Evolutionary conservation across 2,888 invertebrate species (phyloP), one percentile per base, ranked within the genome.

Genomic region (Leucoptera coffeella): DNA sequence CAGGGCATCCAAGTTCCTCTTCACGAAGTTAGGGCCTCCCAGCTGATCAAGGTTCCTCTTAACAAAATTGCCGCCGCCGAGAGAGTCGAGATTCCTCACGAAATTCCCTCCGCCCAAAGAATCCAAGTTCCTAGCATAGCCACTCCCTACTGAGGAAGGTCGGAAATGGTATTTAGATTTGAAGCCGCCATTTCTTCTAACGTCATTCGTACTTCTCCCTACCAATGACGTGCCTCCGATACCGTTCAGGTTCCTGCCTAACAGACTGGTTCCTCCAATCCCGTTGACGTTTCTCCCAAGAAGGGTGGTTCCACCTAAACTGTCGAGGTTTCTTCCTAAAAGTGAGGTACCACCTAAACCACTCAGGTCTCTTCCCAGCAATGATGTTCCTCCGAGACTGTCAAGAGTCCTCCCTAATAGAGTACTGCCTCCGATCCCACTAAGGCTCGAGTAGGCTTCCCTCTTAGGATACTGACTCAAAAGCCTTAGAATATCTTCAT

Each of bases 41-140:
- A 65, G 40, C 17, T 55, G 43, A 32, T 61, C 54, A 13, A 61
- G 38, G 32, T 59, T 43, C 14, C 24, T 24, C 25, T 71, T 52
- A 5, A 69, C 55, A 12, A 73, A 52, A 43, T 75, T 73, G 11
- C 64, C 65, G 2, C 73, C 73, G 3, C 75, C 74, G 4, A 75
- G 46, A 2, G 65, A 56, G 36, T 74, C 73, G 25, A 73, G 39
- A 35, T 56, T 59, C 7, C 64, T 46, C 3, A 64, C 57, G n/a
- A 69, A 43, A 35, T 64, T 65, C 8, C 57, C 58, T 2, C 69
- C 71, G 2, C 69, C 69, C 31, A 67, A 32, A 1, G 61, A 54
- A 32, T 69, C 64, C 25, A 71, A 37, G 32, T 52, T 65, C 41
- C 61, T 62, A 2, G 67, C 59, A 4, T 65, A 50, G 39, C 58